A percentile compares a stretch with the other conserved stretches of the same genome.
Evolutionary conservation across 2,797 vertebrate genomes (phyloP).

Genomic region (Alosa sapidissima): DNA sequence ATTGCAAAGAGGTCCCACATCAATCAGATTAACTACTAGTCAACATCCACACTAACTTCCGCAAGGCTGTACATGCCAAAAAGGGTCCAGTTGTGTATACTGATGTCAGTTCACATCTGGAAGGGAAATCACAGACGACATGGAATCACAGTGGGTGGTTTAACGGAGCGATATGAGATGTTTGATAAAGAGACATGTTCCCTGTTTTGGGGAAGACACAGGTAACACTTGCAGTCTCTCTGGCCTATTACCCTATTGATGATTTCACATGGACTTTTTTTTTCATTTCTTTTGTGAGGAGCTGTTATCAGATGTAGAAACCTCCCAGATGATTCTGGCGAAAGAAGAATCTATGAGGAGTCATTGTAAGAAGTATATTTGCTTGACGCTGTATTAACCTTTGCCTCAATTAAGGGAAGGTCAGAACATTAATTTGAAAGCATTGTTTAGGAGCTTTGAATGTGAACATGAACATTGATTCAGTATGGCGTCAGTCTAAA

Average conservation of each 20-base stretch:
- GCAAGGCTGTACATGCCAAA: neutral
- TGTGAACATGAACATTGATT: conserved; percentile 6
- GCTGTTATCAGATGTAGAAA: neutral
- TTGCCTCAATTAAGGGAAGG: neutral
- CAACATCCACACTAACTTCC: neutral
- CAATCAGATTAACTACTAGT: conserved; percentile 14
- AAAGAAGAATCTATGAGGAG: conserved; percentile 16
- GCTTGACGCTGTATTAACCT: conserved; percentile 10
- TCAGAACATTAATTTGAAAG: conserved; percentile 9
- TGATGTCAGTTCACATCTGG: neutral
- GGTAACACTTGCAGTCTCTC: neutral
- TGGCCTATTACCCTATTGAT: neutral
- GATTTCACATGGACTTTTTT: neutral
- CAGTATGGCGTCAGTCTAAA: neutral
- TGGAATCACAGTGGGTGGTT: neutral
- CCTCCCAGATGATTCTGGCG: neutral
- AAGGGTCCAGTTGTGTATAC: neutral
- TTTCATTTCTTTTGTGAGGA: neutral
- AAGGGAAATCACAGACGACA: neutral
- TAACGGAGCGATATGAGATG: neutral
- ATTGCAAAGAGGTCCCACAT: neutral
- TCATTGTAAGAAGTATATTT: conserved; percentile 17
- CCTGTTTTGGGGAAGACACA: neutral
- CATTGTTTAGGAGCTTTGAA: neutral
- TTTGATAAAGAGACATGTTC: neutral